A percentile compares a stretch with the other conserved stretches of the same genome.
These are phyloP conservation scores for Lamproptera curius DNA, from an alignment of 2,888 invertebrate species.

Conservation along the genomic window DNA sequence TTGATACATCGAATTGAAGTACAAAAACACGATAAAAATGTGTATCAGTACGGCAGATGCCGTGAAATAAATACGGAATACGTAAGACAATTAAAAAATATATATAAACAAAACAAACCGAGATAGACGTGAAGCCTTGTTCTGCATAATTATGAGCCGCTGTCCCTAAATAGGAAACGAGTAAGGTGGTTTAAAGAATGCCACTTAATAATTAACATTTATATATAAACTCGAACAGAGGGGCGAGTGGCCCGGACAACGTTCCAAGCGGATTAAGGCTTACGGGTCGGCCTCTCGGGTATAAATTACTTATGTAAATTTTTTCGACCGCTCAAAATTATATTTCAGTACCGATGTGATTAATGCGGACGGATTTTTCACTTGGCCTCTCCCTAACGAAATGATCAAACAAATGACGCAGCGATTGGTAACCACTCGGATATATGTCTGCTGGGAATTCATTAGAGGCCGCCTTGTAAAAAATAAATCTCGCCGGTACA, in stretches of 20 bases:
- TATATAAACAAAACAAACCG: too few species aligned
- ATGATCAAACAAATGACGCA: constrained; percentile 65
- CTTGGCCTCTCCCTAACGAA: constrained; percentile 60
- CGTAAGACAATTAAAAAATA: too few species aligned
- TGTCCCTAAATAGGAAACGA: too few species aligned
- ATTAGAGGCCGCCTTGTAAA: constrained; percentile 47
- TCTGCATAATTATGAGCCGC: too few species aligned
- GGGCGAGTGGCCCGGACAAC: constrained; percentile 22
- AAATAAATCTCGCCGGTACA: constrained; percentile 40
- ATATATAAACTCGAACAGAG: too few species aligned
- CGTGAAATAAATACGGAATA: too few species aligned
- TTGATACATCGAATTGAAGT: too few species aligned
- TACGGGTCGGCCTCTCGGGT: constrained; percentile 49
- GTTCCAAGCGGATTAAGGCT: constrained; percentile 47
- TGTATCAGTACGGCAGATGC: too few species aligned
- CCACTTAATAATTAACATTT: too few species aligned
- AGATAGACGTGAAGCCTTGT: too few species aligned
- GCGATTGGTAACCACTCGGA: constrained; percentile 57
- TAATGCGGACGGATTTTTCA: constrained; percentile 72
- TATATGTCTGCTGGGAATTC: constrained; percentile 60
- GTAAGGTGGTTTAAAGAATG: too few species aligned
- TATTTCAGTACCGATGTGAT: constrained; percentile 71
- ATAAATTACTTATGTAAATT: constrained; percentile 76
- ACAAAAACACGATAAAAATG: too few species aligned
- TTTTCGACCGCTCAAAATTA: constrained; percentile 66